These are phyloP conservation scores for Synanthedon formicaeformis DNA, from an alignment of 2,888 invertebrate species.

Conservation along the genomic window DNA sequence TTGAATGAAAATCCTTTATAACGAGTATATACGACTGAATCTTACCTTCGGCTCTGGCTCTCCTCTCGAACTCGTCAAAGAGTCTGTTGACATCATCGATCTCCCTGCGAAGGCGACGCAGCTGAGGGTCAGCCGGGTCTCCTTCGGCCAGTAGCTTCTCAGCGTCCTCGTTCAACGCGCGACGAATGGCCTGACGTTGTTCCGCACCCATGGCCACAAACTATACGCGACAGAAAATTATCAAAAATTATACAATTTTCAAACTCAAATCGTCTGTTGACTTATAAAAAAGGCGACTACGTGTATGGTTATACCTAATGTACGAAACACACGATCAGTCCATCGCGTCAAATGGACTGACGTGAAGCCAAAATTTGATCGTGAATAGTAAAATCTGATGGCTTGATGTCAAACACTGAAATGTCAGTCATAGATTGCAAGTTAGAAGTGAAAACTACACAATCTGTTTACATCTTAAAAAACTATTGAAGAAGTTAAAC, in stretches of 20 bases:
- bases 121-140: conserved; percentile 95
- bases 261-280: too few relatives aligned
- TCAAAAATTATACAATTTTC: not conserved
- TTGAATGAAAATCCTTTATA: too few relatives aligned
- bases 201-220: conserved; percentile 97
- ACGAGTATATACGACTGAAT: not conserved
- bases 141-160: conserved; percentile 95
- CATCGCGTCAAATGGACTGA: too few relatives aligned
- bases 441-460: too few relatives aligned
- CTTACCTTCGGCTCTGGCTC: conserved; percentile 86
- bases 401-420: too few relatives aligned
- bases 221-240: conserved; percentile 33
- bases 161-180: conserved; percentile 96
- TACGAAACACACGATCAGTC: too few relatives aligned
- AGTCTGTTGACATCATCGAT: conserved; percentile 95
- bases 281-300: too few relatives aligned
- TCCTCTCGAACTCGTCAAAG: conserved; percentile 91
- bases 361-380: too few relatives aligned
- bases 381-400: too few relatives aligned
- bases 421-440: not conserved
- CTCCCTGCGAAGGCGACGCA: conserved; percentile 87
- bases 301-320: too few relatives aligned
- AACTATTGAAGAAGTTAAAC: too few relatives aligned
- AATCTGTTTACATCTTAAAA: too few relatives aligned
- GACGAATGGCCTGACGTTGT: conserved; percentile 93